These are phyloP conservation scores for Drosophila nebulosa DNA, from an alignment of 1,140 invertebrate genomes.

Conservation along the genomic window DNA sequence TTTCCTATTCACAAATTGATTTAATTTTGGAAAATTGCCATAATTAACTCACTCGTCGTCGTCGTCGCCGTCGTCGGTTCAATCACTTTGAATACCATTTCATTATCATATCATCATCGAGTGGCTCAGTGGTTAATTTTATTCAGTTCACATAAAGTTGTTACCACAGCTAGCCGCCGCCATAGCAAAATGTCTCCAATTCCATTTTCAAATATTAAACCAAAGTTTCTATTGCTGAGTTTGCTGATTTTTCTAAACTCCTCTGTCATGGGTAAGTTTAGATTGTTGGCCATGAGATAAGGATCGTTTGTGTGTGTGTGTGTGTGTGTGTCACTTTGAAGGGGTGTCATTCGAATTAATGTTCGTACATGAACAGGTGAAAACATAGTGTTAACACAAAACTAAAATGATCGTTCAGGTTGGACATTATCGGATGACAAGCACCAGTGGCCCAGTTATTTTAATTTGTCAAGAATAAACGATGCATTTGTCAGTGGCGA, in stretches of 20 bases:
- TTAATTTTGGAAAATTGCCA: constrained; percentile 62
- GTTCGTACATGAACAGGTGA: constrained; percentile 52
- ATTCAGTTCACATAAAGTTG: constrained; percentile 26
- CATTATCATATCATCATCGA: no score
- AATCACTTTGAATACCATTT: constrained; percentile 2
- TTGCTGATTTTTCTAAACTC: background rate
- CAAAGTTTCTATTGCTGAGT: no score
- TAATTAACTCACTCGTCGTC: constrained; percentile 55
- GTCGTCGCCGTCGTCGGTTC: no score
- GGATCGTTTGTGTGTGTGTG: constrained; percentile 22
- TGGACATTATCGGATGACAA: constrained; percentile 50
- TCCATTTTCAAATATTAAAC: background rate
- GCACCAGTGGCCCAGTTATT: constrained; percentile 74
- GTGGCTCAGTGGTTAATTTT: constrained; percentile 31
- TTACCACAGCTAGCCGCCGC: background rate
- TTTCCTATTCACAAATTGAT: constrained; percentile 21
- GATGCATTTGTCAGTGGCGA: constrained; percentile 46
- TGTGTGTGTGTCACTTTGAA: background rate
- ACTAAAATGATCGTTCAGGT: constrained; percentile 14
- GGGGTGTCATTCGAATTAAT: constrained; percentile 27
- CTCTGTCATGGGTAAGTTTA: background rate
- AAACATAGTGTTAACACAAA: constrained; percentile 29
- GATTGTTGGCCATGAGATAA: constrained; percentile 40
- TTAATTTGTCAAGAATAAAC: constrained; percentile 60
- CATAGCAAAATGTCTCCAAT: background rate